Evolutionary conservation across 37 sponge, comb jelly and placozoan genomes (phyloP).

Genomic region (Geodia barretti): DNA sequence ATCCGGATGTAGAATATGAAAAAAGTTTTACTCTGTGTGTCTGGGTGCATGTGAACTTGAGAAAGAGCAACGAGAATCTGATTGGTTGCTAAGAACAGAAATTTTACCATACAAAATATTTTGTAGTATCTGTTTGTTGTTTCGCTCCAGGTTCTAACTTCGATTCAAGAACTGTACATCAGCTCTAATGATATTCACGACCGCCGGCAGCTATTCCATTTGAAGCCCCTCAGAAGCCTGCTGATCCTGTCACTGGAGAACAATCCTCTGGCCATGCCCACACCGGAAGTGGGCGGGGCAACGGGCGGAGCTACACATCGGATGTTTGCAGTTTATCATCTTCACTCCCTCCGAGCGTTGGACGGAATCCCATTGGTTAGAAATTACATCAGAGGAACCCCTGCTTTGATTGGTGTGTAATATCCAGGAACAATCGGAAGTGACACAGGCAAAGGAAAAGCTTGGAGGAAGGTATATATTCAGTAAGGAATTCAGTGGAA

Average conservation of each 20-base stretch:
- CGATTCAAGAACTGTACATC: conserved; percentile 73
- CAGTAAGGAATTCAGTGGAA: no score
- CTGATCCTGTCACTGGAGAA: conserved; percentile 68
- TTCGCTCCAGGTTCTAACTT: no score
- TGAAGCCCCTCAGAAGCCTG: conserved; percentile 60
- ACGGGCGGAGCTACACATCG: conserved; percentile 30
- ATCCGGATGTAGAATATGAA: no score
- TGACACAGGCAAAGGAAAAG: conserved; percentile 67
- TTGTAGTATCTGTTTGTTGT: no score
- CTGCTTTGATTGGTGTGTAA: background rate
- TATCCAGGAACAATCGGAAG: conserved; percentile 55
- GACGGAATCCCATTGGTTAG: conserved; percentile 81
- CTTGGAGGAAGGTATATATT: conserved; percentile 80
- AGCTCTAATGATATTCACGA: conserved; percentile 55
- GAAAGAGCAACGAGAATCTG: no score
- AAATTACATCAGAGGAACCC: background rate
- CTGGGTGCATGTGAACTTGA: no score
- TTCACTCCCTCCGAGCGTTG: conserved; percentile 67
- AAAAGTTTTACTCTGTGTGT: no score
- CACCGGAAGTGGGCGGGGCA: background rate
- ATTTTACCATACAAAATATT: no score
- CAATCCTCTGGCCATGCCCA: conserved; percentile 80
- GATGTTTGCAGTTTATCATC: conserved; percentile 76
- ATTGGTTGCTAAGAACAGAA: no score
- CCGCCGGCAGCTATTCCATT: conserved; percentile 55